These are phyloP conservation scores for Metallyticus violacea DNA, from an alignment of 2,888 invertebrate species.

Conservation along the genomic window DNA sequence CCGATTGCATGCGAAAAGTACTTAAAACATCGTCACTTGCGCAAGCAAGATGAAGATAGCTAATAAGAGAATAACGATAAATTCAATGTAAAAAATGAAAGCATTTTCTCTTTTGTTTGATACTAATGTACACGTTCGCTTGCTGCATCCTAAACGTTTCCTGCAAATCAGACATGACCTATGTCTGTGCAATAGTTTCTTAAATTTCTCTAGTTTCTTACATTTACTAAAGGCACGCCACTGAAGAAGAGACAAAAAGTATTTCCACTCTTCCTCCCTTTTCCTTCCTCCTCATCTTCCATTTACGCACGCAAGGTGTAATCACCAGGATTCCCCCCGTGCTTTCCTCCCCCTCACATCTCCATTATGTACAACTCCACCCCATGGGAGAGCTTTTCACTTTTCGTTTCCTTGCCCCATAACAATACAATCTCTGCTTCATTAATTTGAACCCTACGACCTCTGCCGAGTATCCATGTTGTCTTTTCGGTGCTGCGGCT, in stretches of 20 bases:
- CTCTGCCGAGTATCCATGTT: background rate
- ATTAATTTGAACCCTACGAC: background rate
- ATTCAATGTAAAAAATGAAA: no score
- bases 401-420: background rate
- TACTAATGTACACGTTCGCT: no score
- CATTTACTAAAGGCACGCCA: background rate
- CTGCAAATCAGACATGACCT: no score
- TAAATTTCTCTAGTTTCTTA: background rate
- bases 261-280: constrained; percentile 26
- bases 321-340: constrained; percentile 33
- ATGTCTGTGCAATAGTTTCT: no score
- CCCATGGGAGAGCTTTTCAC: background rate
- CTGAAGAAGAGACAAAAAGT: background rate
- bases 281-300: constrained; percentile 15
- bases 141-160: no score
- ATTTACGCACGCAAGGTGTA: background rate
- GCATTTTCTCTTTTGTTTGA: no score
- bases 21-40: no score
- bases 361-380: constrained; percentile 1
- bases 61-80: no score
- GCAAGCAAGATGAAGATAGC: no score
- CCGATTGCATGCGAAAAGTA: no score
- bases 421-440: background rate
- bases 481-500: background rate
- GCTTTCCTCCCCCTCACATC: background rate